A percentile compares a stretch with the other conserved stretches of the same genome.
These are phyloP conservation scores for Triplophysa tibetana DNA, from an alignment of 2,113 vertebrate genomes.

Conservation along the genomic window DNA sequence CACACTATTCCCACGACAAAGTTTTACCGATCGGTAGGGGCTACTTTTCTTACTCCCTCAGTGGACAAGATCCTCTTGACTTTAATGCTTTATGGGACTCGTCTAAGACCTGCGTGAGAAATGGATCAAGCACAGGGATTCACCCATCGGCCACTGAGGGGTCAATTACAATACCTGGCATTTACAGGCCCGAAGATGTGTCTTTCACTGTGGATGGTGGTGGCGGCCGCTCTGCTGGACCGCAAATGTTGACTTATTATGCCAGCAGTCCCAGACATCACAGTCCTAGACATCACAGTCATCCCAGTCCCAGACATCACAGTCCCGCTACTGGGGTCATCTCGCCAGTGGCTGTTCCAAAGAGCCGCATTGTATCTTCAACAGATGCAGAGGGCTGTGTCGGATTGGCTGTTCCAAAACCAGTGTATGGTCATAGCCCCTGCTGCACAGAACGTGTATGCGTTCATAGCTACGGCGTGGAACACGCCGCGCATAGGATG, in stretches of 20 bases:
- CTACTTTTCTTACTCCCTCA: conserved; percentile 78
- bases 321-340: conserved; percentile 58
- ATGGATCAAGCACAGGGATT: conserved; percentile 59
- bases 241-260: conserved; percentile 63
- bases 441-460: conserved; percentile 74
- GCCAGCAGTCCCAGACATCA: conserved; percentile 59
- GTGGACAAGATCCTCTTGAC: conserved; percentile 62
- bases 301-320: conserved; percentile 57
- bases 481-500: conserved; percentile 59
- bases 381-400: conserved; percentile 57
- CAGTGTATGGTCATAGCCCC: conserved; percentile 77
- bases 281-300: conserved; percentile 59
- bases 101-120: conserved; percentile 55
- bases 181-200: conserved; percentile 68
- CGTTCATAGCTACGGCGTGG: conserved; percentile 63
- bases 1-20: conserved; percentile 61
- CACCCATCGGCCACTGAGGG: conserved; percentile 64
- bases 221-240: conserved; percentile 51
- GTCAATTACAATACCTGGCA: conserved; percentile 51
- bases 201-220: conserved; percentile 59
- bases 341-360: conserved; percentile 51
- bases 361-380: conserved; percentile 49
- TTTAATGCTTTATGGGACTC: conserved; percentile 69
- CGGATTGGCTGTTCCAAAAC: conserved; percentile 80
- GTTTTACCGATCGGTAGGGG: conserved; percentile 73